phyloP scores from a whole-genome alignment of 2,888 invertebrate genomes.

The Microctonus aethiopoides region DNA sequence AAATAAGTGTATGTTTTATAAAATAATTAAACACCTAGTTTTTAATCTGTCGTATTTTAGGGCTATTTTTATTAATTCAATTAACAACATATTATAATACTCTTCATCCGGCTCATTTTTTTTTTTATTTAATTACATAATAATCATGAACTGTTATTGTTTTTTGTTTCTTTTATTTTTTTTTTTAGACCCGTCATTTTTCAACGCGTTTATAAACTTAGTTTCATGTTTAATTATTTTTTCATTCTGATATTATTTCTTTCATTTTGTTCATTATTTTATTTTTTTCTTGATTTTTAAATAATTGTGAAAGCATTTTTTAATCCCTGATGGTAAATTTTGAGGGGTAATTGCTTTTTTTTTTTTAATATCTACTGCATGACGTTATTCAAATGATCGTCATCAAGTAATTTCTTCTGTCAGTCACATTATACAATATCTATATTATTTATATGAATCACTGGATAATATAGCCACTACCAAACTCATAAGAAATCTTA shows the following conservation, averaged over 20 bases:
- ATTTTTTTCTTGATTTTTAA: conserved; percentile 27
- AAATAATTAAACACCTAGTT: conserved; percentile 25
- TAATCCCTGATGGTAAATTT: not conserved
- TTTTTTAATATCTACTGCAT: conserved; percentile 9
- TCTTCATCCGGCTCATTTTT: conserved; percentile 65
- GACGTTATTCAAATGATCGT: conserved; percentile 37
- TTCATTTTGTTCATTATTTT: not conserved
- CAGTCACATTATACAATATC: conserved; percentile 46
- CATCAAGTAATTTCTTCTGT: conserved; percentile 40
- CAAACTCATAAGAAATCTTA: conserved; percentile 65
- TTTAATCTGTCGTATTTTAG: conserved; percentile 49
- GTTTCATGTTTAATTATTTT: conserved; percentile 35
- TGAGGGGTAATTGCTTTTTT: not conserved
- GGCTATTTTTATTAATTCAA: conserved; percentile 68
- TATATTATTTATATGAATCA: conserved; percentile 49
- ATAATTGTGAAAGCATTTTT: conserved; percentile 6
- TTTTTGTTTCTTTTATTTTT: conserved; percentile 47
- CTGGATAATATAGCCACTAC: conserved; percentile 63
- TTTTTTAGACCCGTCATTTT: conserved; percentile 66
- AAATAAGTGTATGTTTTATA: not conserved
- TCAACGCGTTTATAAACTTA: conserved; percentile 50
- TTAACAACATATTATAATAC: conserved; percentile 68
- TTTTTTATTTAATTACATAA: conserved; percentile 59
- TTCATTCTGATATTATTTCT: conserved; percentile 8
- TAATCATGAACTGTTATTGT: conserved; percentile 55